Evolutionary conservation across 1,140 invertebrate species (phyloP), one percentile per base, ranked within the genome.

Genomic region (Tetranychus urticae): DNA sequence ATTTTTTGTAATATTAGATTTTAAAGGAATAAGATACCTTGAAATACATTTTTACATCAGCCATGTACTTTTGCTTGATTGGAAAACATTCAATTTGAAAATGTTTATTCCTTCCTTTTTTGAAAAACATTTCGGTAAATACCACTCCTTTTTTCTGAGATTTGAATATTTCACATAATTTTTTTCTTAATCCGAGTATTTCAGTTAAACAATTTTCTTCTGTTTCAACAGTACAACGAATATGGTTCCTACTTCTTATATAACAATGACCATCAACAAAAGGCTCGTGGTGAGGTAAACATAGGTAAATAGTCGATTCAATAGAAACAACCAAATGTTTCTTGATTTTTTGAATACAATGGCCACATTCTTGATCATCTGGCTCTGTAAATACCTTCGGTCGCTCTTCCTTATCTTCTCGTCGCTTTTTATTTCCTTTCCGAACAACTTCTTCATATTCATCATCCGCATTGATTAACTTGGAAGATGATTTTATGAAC

Each of bases 1-100:
- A 42, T 6, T 42, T 42, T 10, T 5, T 6, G 39, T 42, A 59
- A 56, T 42, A 42, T 23, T 23, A 23, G 23, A 23, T 23, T 23
- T 23, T 23, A 23, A 31, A 14, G 33, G 33, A 12, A 55, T 31
- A 31, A 63, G 55, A 67, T 70, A 80, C 81, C 72, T 93, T 94
- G 69, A 97, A 97, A 75, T 94, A 97, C 64, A 97, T 92, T 1
- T 89, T 87, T 12, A 87, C 86, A 69, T 84, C 73, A 64, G 86
- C 83, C 35, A 84, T 86, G 42, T 81, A 77, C 71, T 90, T 84
- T 68, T 78, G 79, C 5, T 85, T 81, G 65, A 96, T 67, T 0
- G 91, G 55, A 3, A 56, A n/a, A 39, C 55, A 56, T 12, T 56
- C 34, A 36, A 56, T 56, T 12, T 37, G 55, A 36, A 56, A 56